Evolutionary conservation across 2,888 invertebrate species (phyloP), one percentile per base, ranked within the genome.

Genomic region (Chelonus formosanus): DNA sequence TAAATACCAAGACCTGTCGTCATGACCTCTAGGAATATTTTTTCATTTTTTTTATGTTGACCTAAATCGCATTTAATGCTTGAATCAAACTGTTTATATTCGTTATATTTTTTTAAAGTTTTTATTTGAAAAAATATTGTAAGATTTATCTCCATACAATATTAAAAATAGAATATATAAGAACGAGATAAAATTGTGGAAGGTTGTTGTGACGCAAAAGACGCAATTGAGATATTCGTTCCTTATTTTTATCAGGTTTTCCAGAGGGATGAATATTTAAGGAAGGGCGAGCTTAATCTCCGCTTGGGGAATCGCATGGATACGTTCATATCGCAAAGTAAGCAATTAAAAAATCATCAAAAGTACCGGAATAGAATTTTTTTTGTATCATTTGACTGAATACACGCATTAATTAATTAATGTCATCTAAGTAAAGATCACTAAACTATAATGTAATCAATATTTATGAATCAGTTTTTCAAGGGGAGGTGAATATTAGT

Each of bases 241-340:
- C 73, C 77, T 86, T 86, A 86, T 87, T 86, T 86, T 87, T 86
- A 86, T 86, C 86, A 85, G 85, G 84, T 85, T 84, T 81, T 85
- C 80, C 80, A 70, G 78, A 78, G 84, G 83, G 85, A 87, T 87
- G 87, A 87, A 87, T 87, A 87, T 87, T 87, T 87, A 87, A 87
- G 85, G 60, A 64, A 83, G 82, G 84, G 85, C 84, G 81, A 84
- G 84, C 87, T 87, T 87, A 87, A 87, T 87, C 87, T 87, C 86
- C 86, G 86, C 85, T 86, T 82, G 80, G 87, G 87, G 87, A 87
- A 80, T 81, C 80, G 65, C 74, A 76, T 75, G 74, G 74, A 76
- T 76, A 75, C 59, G 65, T 50, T 36, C 62, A 45, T 70, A 69
- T 69, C 69, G 66, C 67, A 65, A 69, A 70, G 67, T 69, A 70